phyloP scores from a whole-genome alignment of 1,140 invertebrate genomes.

The Liolophura sinensis region DNA sequence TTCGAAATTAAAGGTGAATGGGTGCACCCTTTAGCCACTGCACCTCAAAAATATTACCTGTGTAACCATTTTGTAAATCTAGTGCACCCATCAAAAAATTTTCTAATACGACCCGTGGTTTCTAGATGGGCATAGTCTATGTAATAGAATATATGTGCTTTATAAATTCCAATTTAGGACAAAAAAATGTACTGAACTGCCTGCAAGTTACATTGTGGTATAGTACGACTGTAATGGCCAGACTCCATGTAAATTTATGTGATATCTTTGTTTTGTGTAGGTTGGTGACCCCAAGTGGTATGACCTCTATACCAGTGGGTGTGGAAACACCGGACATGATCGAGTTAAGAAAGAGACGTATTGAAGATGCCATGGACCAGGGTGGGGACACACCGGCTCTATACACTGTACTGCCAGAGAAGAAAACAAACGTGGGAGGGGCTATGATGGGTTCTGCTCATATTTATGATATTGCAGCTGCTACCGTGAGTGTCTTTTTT shows the following conservation, averaged over 20 bases:
- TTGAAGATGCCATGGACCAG: slow-evolving; percentile 92
- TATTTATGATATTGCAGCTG: slow-evolving; percentile 86
- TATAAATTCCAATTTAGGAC: too few species aligned
- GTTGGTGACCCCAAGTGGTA: slow-evolving; percentile 91
- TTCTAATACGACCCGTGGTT: too few species aligned
- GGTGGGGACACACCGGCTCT: slow-evolving; percentile 63
- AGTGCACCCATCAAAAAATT: too few species aligned
- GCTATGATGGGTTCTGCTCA: slow-evolving; percentile 95
- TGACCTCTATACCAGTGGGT: slow-evolving; percentile 91
- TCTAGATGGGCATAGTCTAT: too few species aligned
- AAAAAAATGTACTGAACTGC: too few species aligned
- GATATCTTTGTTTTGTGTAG: slow-evolving; percentile 30
- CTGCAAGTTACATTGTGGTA: too few species aligned
- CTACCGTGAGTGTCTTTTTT: slow-evolving; percentile 37
- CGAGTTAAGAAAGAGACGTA: slow-evolving; percentile 95
- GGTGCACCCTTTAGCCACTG: too few species aligned
- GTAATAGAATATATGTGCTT: too few species aligned
- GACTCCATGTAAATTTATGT: not conserved
- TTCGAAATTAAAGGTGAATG: too few species aligned
- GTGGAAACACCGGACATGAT: slow-evolving; percentile 98
- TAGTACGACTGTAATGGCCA: too few species aligned
- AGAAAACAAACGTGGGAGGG: slow-evolving; percentile 84
- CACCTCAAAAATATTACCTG: too few species aligned
- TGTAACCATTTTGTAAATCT: too few species aligned
- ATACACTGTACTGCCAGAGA: slow-evolving; percentile 81